phyloP scores from a whole-genome alignment of 1,140 invertebrate species.

The Elysia chlorotica region DNA sequence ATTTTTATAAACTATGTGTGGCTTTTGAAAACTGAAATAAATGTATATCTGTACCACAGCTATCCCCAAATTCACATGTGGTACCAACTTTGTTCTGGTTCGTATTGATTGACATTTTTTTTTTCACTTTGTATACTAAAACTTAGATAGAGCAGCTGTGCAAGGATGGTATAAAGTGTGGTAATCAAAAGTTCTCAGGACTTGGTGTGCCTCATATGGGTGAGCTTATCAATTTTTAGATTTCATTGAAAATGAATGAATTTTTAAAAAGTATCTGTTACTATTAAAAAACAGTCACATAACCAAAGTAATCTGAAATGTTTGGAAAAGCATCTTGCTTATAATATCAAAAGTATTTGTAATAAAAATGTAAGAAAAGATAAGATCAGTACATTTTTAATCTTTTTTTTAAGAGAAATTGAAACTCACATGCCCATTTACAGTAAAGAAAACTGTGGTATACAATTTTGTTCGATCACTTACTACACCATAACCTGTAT shows the following conservation, averaged over 20 bases:
- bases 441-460: neutral
- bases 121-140: neutral
- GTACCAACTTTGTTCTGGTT: neutral
- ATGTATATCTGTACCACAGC: neutral
- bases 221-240: too few relatives aligned
- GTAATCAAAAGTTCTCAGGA: slow-evolving; percentile 19
- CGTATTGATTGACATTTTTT: neutral
- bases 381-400: neutral
- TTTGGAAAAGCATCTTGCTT: neutral
- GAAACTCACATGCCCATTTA: neutral
- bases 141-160: slow-evolving; percentile 9
- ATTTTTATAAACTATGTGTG: neutral
- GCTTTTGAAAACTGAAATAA: neutral
- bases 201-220: slow-evolving; percentile 17
- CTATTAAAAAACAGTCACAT: too few relatives aligned
- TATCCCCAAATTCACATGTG: neutral
- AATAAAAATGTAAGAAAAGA: neutral
- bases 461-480: neutral
- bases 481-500: neutral
- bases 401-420: too few relatives aligned
- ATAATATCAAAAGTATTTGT: neutral
- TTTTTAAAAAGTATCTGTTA: too few relatives aligned
- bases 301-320: neutral
- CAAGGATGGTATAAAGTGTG: slow-evolving; percentile 11
- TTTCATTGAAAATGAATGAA: too few relatives aligned